phyloP scores from a whole-genome alignment of 2,888 invertebrate genomes.

The Bombylius discolor region DNA sequence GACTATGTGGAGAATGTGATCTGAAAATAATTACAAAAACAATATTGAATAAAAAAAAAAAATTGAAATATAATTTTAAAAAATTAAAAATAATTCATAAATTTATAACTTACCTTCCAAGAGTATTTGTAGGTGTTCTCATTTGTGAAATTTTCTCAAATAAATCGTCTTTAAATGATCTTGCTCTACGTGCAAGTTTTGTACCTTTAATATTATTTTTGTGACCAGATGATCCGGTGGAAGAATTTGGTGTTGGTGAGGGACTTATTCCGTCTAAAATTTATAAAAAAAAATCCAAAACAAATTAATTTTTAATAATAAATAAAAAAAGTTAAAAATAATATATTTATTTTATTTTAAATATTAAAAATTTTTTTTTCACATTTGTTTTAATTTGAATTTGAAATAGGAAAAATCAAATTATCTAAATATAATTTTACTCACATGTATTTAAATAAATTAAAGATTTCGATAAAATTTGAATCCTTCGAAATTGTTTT shows the following conservation, averaged over 20 bases:
- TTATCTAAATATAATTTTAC: no score
- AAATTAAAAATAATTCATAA: background rate
- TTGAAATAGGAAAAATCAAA: no score
- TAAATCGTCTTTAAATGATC: conserved; percentile 86
- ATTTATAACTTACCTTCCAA: conserved; percentile 27
- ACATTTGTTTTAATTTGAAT: no score
- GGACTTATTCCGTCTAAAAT: conserved; percentile 21
- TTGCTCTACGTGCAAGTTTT: conserved; percentile 73
- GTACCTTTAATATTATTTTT: conserved; percentile 69
- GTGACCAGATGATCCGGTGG: conserved; percentile 41
- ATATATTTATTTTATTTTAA: no score
- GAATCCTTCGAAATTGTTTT: no score
- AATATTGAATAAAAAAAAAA: background rate
- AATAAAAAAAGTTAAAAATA: no score
- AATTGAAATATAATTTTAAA: background rate
- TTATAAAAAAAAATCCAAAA: no score
- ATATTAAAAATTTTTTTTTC: no score
- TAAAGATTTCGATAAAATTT: no score
- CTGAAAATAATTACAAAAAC: conserved; percentile 28
- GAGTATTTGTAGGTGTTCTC: conserved; percentile 56
- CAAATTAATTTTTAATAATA: no score
- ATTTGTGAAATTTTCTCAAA: conserved; percentile 82
- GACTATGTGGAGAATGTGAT: conserved; percentile 52
- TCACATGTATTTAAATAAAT: no score
- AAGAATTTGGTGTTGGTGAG: conserved; percentile 32